phyloP scores from a whole-genome alignment of 2,113 vertebrate genomes.

The Diadophis punctatus region DNA sequence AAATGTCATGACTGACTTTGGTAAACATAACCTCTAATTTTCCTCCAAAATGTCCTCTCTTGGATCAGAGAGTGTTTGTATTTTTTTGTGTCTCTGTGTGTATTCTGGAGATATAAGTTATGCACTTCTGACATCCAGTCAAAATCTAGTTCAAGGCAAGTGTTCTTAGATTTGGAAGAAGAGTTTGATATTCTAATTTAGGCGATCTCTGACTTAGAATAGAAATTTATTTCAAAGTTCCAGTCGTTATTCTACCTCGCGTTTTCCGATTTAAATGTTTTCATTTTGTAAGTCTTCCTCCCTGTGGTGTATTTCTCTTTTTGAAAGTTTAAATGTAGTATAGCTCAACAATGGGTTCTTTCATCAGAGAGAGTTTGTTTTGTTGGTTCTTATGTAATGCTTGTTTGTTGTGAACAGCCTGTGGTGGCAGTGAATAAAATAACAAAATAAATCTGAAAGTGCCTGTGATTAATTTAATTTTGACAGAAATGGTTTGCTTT shows the following conservation, averaged over 20 bases:
- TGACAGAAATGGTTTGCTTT: conserved; percentile 18
- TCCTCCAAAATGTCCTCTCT: neutral
- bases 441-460: neutral
- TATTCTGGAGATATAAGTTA: neutral
- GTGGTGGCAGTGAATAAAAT: neutral
- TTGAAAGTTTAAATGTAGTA: neutral
- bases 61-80: neutral
- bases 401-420: neutral
- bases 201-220: neutral
- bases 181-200: neutral
- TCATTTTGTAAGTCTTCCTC: neutral
- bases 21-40: neutral
- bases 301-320: neutral
- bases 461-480: neutral
- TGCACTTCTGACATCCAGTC: neutral
- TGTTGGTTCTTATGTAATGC: neutral
- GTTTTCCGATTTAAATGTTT: neutral
- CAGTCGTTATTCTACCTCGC: neutral
- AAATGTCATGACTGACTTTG: neutral
- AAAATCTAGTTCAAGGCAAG: neutral
- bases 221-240: neutral
- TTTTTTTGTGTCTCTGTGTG: neutral
- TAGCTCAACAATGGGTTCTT: neutral
- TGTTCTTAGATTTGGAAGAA: neutral
- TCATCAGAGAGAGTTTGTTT: neutral